Conservation (phyloP, 2,888 invertebrate species). For the Tillus elongatus region DNA sequence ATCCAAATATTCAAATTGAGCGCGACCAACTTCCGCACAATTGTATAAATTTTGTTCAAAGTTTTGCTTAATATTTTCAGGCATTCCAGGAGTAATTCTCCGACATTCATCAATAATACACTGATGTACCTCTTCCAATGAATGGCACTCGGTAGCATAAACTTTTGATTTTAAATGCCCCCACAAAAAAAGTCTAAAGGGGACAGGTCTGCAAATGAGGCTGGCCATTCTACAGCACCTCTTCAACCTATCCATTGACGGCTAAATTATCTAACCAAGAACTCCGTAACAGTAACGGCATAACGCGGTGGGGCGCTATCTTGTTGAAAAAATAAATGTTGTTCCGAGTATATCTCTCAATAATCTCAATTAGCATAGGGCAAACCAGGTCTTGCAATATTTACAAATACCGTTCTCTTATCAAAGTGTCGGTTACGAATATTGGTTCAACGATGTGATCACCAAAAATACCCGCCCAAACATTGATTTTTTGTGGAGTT, state of each 20-base stretch:
- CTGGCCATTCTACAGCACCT: not conserved
- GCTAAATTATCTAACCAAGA: not conserved
- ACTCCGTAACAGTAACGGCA: not conserved
- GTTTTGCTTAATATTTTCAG: not conserved
- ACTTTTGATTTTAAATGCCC: not conserved
- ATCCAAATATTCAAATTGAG: not conserved
- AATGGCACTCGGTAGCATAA: no score
- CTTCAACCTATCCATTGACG: not conserved
- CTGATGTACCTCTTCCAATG: not conserved
- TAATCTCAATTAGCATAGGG: conserved; percentile 8
- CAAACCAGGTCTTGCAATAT: no score
- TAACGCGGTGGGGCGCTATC: conserved; percentile 2
- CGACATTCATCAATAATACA: no score
- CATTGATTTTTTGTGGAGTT: no score
- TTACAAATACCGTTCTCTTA: no score
- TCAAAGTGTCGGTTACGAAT: no score
- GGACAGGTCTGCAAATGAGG: not conserved
- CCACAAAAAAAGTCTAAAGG: conserved; percentile 2
- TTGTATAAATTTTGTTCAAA: not conserved
- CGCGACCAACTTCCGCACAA: not conserved
- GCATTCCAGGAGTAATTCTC: not conserved
- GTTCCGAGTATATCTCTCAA: no score
- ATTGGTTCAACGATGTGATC: no score
- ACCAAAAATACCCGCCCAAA: no score
- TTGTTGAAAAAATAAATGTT: not conserved